Conservation (phyloP, 1,140 invertebrate species). For the Antheraea mylitta region DNA sequence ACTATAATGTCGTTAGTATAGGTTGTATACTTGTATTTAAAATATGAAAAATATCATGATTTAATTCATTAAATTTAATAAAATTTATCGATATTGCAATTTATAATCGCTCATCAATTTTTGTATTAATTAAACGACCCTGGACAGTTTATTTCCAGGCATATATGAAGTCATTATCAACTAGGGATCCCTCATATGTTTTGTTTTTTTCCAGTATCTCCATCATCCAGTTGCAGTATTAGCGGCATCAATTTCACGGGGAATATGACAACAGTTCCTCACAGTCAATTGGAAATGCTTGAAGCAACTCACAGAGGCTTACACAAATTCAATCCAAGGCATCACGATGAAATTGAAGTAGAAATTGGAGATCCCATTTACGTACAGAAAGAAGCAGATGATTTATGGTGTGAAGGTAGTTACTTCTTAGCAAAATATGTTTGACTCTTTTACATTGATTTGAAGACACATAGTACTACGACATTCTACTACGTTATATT, state of each 20-base stretch:
- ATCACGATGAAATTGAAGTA: constrained; percentile 96
- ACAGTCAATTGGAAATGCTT: constrained; percentile 91
- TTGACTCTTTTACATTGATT: not conserved
- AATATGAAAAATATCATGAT: not conserved
- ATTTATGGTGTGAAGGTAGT: constrained; percentile 97
- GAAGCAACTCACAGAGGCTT: constrained; percentile 96
- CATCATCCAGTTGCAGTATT: constrained; percentile 76
- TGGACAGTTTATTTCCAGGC: too few relatives aligned
- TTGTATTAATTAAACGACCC: too few relatives aligned
- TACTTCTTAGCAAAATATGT: not conserved
- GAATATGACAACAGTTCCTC: constrained; percentile 83
- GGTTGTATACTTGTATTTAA: not conserved
- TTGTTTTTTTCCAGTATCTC: constrained; percentile 57
- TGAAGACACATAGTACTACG: not conserved
- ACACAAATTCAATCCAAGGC: constrained; percentile 96
- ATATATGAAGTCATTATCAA: too few relatives aligned
- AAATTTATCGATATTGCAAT: too few relatives aligned
- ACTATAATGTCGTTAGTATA: not conserved
- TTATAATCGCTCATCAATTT: too few relatives aligned
- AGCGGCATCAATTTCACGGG: constrained; percentile 76
- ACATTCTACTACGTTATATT: not conserved
- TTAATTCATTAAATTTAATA: not conserved
- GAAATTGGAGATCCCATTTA: constrained; percentile 99
- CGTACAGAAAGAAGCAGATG: constrained; percentile 97
- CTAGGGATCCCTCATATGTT: not conserved